A percentile compares a stretch with the other conserved stretches of the same genome.
These are phyloP conservation scores for Phaethon lepturus DNA, from an alignment of 2,113 vertebrate species.

Conservation along the genomic window DNA sequence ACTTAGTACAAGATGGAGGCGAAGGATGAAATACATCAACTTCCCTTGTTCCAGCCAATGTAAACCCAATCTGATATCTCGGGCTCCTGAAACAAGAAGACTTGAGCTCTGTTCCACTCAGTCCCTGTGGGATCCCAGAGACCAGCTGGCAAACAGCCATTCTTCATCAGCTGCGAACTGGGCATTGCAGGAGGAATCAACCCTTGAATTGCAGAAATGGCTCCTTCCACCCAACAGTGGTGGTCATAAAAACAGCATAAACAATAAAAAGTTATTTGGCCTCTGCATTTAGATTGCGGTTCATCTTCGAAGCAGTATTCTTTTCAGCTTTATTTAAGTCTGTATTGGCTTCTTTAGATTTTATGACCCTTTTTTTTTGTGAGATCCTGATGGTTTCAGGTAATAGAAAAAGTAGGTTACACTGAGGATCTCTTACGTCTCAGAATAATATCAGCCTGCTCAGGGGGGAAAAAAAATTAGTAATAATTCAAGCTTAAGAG, in stretches of 20 bases:
- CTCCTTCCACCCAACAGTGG: not conserved
- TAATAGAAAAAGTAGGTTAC: conserved; percentile 37
- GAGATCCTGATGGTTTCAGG: not conserved
- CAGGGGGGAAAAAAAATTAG: not conserved
- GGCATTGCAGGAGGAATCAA: not conserved
- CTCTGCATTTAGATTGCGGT: not conserved
- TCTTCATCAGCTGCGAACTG: not conserved
- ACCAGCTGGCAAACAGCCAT: not conserved
- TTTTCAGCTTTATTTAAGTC: conserved; percentile 41
- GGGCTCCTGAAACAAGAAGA: not conserved
- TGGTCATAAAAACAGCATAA: not conserved
- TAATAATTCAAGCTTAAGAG: not conserved
- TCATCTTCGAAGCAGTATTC: not conserved
- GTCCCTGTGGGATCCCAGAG: not conserved
- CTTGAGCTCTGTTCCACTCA: not conserved
- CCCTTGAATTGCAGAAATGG: not conserved
- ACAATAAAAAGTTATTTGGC: not conserved
- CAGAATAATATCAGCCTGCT: not conserved
- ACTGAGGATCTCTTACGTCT: not conserved
- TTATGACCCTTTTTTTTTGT: not conserved
- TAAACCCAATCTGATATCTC: not conserved
- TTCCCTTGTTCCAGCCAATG: not conserved
- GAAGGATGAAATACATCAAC: not conserved
- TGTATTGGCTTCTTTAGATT: not conserved
- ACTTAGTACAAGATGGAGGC: not conserved